Percentiles rank a stretch among this genome's conserved stretches.
Conservation (phyloP, 2,113 vertebrate genomes). For the Perognathus longimembris region DNA sequence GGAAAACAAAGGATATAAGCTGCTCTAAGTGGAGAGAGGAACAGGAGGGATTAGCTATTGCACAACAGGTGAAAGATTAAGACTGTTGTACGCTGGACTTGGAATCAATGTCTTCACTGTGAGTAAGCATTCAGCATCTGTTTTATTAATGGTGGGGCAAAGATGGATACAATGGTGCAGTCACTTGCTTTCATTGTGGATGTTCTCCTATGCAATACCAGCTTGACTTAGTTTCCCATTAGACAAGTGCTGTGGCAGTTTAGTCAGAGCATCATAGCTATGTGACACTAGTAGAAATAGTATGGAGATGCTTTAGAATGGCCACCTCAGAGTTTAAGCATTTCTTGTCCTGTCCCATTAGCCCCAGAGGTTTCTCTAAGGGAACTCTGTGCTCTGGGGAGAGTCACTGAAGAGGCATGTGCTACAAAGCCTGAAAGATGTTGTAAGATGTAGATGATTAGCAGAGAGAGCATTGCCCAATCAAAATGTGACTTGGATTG, state of each 20-base stretch:
- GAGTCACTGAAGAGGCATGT: accelerated
- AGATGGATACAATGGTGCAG: background rate
- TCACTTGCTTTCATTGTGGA: background rate
- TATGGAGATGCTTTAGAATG: background rate
- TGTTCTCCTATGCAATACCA: no score
- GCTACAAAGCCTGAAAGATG: background rate
- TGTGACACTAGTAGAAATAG: background rate
- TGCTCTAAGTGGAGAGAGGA: background rate
- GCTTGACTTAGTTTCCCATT: background rate
- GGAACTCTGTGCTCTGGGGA: background rate
- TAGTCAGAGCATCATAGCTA: background rate
- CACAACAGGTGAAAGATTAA: constrained; percentile 30
- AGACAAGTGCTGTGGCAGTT: background rate
- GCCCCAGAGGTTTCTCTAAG: background rate
- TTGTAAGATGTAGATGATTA: background rate
- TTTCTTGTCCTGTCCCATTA: background rate
- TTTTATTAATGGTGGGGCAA: constrained; percentile 10
- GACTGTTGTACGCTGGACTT: background rate
- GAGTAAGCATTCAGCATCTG: background rate
- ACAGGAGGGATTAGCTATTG: background rate
- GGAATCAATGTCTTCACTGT: background rate
- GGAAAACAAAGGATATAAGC: constrained; percentile 44
- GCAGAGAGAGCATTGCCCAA: background rate
- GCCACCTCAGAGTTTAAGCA: background rate
- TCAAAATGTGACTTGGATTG: background rate